Base-by-base conservation (phyloP, 2,888 invertebrate genomes). In the Eudasyphora cyanicolor region DNA sequence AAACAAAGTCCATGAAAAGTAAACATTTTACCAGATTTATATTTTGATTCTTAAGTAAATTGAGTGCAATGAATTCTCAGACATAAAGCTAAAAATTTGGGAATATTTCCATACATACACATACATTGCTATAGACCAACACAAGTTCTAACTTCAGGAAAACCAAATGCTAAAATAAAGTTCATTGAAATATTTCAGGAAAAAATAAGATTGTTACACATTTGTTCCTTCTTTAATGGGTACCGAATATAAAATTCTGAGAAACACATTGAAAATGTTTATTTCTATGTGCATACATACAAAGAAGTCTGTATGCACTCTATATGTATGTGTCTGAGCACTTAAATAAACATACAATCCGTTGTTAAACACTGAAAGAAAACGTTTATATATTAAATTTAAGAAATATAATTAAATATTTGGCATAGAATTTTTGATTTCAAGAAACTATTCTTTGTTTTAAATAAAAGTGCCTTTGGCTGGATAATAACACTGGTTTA, bases 61-160 rank as follows among this genome's bases (percentile, higher is more conserved):
- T 80, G 80, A 80, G 80, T 80, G 83, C 77, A 84, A 84, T 84
- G 64, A 84, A 73, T 84, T 71, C 64, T 78, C 75, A 80, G 80
- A 75, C 80, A 80, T 77, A 77, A 62, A 77, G 54, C 2, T 54
- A 81, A 70, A 12, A 17, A 62, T 51, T 10, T 60, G n/a, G n/a
- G n/a, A n/a, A 45, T 71, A 19, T 38, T 60, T 27, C 24, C 14
- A 27, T 19, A 70, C 51, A 70, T 32, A 71, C 4, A 69, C 29
- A 70, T 42, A 64, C 17, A 32, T 38, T 19, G 2, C 14, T 19
- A 51, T 17, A 17, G 38, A n/a, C 4, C 0, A 21, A 57, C 5
- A 60, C 21, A 74, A 19, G 19, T 49, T 17, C 2, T 17, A 4
- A 81, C 67, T 76, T 24, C 24, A 45, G 60, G 32, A 49, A 67